Evolutionary conservation across 2,797 vertebrate species (phyloP), one percentile per base, ranked within the genome.

Genomic region (Alosa sapidissima): DNA sequence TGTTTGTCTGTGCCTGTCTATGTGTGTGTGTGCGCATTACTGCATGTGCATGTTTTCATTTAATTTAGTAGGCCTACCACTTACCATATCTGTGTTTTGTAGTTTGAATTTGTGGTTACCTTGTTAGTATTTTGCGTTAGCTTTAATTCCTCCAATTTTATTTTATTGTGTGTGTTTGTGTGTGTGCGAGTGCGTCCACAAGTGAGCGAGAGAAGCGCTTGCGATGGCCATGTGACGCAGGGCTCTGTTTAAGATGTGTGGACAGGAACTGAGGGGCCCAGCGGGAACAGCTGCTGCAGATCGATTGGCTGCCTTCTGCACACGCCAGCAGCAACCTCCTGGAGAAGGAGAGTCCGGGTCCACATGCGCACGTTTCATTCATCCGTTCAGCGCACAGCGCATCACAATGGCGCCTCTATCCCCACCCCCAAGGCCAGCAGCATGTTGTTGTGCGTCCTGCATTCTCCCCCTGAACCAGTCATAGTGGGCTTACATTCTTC

Each of bases 261-360:
- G n/a, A 85, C 81, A 88, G 89, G 87, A 89, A 82, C 75, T 75
- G 24, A 62, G 85, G 82, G 86, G 86, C 89, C 84, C 87, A 24
- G 60, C 21, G 41, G 78, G 85, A 81, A 55, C 83, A 54, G 83
- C 75, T 81, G 54, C 75, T 55, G 47, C 49, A 7, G 47, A 81
- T 82, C 54, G 83, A 62, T 85, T 83, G n/a, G 49, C 54, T 24
- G 58, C 6, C 58, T 8, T 8, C n/a, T n/a, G 7, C 58, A 9
- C 58, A 62, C 49, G 11, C 41, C 8, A 11, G 8, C 11, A 51
- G 1, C 49, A 51, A 11, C 49, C 49, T 51, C 49, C 49, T 9
- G 8, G 8, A 51, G 49, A 51, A 51, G 8, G 21, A 58, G 55
- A 9, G 58, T 16, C 1, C 2, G 19, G 54, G 54, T 19, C 19